phyloP scores from a whole-genome alignment of 2,113 vertebrate genomes.

The Eidolon helvum region DNA sequence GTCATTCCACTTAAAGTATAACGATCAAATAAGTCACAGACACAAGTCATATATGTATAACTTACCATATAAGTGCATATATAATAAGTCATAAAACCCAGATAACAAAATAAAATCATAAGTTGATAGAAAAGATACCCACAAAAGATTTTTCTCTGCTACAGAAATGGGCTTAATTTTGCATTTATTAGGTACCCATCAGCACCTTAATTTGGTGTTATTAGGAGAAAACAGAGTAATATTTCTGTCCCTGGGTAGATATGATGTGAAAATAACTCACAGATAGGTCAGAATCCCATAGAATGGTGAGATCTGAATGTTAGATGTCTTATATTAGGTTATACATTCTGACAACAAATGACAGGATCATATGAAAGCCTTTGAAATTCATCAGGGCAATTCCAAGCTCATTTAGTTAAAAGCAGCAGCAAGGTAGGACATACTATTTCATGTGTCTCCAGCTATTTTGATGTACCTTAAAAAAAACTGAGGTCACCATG shows the following conservation, averaged over 20 bases:
- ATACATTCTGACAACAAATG: not conserved
- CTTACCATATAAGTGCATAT: not conserved
- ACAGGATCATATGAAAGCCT: not conserved
- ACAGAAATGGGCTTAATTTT: conserved; percentile 4
- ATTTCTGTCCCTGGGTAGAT: not conserved
- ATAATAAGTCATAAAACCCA: not conserved
- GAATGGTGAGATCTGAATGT: not conserved
- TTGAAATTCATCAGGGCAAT: not conserved
- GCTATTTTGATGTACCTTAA: not conserved
- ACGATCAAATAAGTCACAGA: not conserved
- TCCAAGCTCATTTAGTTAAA: not conserved
- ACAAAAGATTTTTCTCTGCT: not conserved
- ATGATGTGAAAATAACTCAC: not conserved
- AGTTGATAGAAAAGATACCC: not conserved
- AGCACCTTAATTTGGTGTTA: not conserved
- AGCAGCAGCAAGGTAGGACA: not conserved
- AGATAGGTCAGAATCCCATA: not conserved
- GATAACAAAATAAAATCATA: not conserved
- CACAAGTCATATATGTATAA: not conserved
- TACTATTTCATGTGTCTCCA: not conserved
- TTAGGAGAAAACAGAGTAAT: not conserved
- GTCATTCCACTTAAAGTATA: not conserved
- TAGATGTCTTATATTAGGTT: not conserved
- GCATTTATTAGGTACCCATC: not conserved
- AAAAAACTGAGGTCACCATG: not conserved